Base-by-base conservation (phyloP, 2,888 invertebrate genomes). In the Keiferia lycopersicella region DNA sequence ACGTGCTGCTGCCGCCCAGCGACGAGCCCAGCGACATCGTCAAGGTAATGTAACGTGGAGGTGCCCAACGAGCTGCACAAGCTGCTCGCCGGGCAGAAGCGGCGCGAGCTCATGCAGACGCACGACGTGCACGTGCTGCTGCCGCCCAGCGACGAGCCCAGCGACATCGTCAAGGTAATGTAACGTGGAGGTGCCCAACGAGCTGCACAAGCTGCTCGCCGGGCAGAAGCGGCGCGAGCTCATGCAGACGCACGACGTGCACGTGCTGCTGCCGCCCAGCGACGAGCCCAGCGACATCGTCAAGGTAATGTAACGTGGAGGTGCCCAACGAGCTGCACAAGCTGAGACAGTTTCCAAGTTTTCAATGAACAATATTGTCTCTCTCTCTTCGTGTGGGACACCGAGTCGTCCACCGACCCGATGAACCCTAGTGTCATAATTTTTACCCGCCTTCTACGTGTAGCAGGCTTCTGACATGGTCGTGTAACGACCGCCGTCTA, bases 81-180 rank as follows among this genome's bases (percentile, higher is more conserved):
- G 26, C 26, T 26, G 26, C 26, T 26, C 26, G 26, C 26, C 6
- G n/a, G n/a, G 6, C 26, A 26, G 77, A 97, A 96, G 80, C 98
- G 98, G 63, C 94, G 95, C 71, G 97, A 97, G 80, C 96, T 99
- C 7, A 98, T 98, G 97, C 96, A 96, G 72, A 94, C 94, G 51
- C 96, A 94, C 82, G 98, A 98, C 84, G 99, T 99, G 6, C 98
- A 98, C 83, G 97, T 99, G 74, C 94, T 95, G 68, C 93, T 98
- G 71, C 97, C 98, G 41, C 96, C 97, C 14, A 95, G 95, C 67
- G 96, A 96, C 65, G 95, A 97, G 63, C 94, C 94, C 75, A 94
- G 95, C 71, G 97, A 99, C 83, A 91, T 95, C 63, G 98, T 99
- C 71, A 96, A 96, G 92, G 96, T 95, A 84, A 20, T 8, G 3